Evolutionary conservation across 2,888 invertebrate species (phyloP), one percentile per base, ranked within the genome.

Genomic region (Nomada fabriciana): DNA sequence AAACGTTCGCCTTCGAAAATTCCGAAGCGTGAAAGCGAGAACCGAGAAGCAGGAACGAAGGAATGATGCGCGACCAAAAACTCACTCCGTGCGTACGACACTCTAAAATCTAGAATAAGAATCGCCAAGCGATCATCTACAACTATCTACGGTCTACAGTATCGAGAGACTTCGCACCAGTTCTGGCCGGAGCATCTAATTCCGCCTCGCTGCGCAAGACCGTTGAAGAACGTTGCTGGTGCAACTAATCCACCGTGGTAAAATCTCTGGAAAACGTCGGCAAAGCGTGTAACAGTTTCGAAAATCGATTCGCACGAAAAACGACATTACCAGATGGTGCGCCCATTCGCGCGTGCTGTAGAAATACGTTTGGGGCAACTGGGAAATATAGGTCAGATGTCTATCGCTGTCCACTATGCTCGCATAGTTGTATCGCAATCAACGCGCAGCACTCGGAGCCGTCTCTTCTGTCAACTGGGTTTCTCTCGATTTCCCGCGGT

Each of bases 51-150:
- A 36, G 36, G 9, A 36, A 1, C 76, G 55, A 42, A 69, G 42
- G 67, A 76, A 78, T 67, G 82, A 70, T 53, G 64, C 67, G 79
- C 86, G 79, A 82, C 83, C 60, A 80, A 88, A 85, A 86, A 83
- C 84, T 85, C 83, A 80, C 85, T 86, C 82, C 69, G 76, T 63
- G 74, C 80, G 86, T 82, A 84, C 86, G 84, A 87, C 90, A 89
- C 89, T 91, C 89, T 89, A 88, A 82, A 85, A 86, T 86, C 86
- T 84, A 29, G 29, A 5, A 29, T 29, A 29, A 29, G 89, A 88
- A 86, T 87, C 84, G 83, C 76, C 82, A 81, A 84, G 82, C 52
- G 82, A 78, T 68, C 29, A 29, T 29, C 29, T 29, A 5, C 29
- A 29, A 29, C 29, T 9, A 18, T 68, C 55, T 7, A 7, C 55